phyloP scores from a whole-genome alignment of 2,888 invertebrate species.

The Phrixothrix hirtus region DNA sequence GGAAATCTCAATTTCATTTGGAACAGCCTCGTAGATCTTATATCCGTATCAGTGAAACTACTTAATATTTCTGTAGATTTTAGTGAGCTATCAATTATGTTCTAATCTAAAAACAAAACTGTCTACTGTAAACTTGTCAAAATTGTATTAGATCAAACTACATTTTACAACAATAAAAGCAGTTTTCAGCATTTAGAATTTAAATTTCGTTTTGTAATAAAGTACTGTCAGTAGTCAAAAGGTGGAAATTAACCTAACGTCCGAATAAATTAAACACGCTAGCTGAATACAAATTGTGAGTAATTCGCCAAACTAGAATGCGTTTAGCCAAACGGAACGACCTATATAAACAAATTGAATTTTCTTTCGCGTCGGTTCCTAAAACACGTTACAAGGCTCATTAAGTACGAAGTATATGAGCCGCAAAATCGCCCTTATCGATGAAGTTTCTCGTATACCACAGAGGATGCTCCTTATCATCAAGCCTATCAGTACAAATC shows the following conservation, averaged over 20 bases:
- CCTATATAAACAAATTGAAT: conserved; percentile 33
- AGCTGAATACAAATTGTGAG: conserved; percentile 31
- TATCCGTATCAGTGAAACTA: no score
- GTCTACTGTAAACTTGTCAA: no score
- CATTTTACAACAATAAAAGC: no score
- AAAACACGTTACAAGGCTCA: conserved; percentile 32
- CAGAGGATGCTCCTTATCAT: conserved; percentile 25
- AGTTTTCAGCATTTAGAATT: conserved; percentile 7
- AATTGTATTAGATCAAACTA: no score
- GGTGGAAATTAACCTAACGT: conserved; percentile 31
- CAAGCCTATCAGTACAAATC: conserved; percentile 12
- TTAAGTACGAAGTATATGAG: conserved; percentile 31
- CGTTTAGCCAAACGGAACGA: conserved; percentile 32
- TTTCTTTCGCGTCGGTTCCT: conserved; percentile 32
- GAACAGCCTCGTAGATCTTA: no score
- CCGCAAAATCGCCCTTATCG: conserved; percentile 32
- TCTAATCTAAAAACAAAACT: no score
- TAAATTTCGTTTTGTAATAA: conserved; percentile 20
- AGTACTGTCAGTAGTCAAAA: conserved; percentile 28
- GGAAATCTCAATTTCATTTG: no score
- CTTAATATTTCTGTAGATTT: no score
- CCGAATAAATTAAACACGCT: conserved; percentile 29
- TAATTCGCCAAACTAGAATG: conserved; percentile 31
- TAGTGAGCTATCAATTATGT: no score
- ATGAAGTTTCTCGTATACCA: conserved; percentile 22